Conservation (phyloP, 2,797 vertebrate genomes). For the Tokudaia tokunoshimensis region DNA sequence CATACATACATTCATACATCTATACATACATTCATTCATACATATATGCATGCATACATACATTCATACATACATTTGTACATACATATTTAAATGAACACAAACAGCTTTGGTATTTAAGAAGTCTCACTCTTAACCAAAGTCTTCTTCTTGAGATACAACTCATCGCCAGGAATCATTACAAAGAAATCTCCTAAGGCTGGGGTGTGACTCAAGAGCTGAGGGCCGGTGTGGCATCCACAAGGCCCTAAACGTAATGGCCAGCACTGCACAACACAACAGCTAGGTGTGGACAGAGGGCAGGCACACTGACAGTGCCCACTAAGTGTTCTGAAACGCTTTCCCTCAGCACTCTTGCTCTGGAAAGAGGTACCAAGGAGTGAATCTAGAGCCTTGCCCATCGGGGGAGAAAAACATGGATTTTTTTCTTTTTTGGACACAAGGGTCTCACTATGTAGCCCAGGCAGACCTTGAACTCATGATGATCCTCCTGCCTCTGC, state of each 20-base stretch:
- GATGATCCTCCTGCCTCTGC: background rate
- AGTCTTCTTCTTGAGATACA: conserved; percentile 30
- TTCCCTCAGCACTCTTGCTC: background rate
- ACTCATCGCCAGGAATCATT: background rate
- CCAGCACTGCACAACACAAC: background rate
- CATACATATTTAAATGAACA: background rate
- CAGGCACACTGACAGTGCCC: background rate
- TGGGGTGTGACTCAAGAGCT: background rate
- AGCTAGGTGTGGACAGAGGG: background rate
- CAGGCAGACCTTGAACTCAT: background rate
- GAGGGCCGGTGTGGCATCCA: background rate
- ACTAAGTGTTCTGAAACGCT: background rate
- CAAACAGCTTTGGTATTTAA: background rate
- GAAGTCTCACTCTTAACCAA: background rate
- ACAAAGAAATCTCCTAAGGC: background rate
- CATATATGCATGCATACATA: too few species aligned
- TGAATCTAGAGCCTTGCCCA: background rate
- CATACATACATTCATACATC: too few species aligned
- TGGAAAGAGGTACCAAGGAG: background rate
- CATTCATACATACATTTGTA: too few species aligned
- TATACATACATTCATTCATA: too few species aligned
- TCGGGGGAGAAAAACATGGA: too few species aligned
- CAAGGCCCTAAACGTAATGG: background rate
- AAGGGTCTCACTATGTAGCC: background rate
- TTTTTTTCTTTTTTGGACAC: background rate